These are phyloP conservation scores for Rhimphoctona megacephalus DNA, from an alignment of 2,888 invertebrate genomes.

Conservation along the genomic window DNA sequence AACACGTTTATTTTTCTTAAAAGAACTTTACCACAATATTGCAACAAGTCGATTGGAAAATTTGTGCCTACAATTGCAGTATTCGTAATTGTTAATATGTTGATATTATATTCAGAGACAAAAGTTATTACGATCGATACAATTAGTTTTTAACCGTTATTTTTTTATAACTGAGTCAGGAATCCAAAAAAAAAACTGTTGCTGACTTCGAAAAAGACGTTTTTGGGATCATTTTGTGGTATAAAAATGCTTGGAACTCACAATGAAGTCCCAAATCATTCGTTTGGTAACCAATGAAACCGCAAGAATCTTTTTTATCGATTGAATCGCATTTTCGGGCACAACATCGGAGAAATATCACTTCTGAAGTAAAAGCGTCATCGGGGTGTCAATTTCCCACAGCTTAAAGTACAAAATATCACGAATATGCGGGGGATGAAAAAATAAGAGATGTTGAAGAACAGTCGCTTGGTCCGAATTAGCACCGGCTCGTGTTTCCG, in stretches of 20 bases:
- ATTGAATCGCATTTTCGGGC: too few species aligned
- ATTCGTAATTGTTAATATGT: background rate
- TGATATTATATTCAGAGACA: background rate
- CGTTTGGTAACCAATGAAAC: too few species aligned
- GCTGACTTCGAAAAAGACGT: background rate
- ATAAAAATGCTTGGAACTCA: too few species aligned
- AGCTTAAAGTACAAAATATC: background rate
- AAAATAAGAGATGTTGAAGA: background rate
- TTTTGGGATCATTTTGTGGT: background rate
- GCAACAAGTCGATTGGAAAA: background rate
- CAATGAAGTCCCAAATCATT: background rate
- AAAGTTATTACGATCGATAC: background rate
- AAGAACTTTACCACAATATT: constrained; percentile 3
- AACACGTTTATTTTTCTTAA: background rate
- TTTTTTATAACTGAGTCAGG: background rate
- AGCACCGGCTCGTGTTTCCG: background rate
- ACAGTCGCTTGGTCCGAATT: background rate
- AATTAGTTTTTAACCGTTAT: background rate
- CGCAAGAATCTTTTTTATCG: too few species aligned
- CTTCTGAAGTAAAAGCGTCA: background rate
- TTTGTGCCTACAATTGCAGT: background rate
- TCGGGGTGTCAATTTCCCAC: background rate
- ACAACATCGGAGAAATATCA: background rate
- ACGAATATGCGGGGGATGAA: background rate
- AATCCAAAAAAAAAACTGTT: background rate